Percentiles rank a stretch among this genome's conserved stretches.
Conservation (phyloP, 64 coral and sea anemone species). For the Dendrophyllia cribrosa region DNA sequence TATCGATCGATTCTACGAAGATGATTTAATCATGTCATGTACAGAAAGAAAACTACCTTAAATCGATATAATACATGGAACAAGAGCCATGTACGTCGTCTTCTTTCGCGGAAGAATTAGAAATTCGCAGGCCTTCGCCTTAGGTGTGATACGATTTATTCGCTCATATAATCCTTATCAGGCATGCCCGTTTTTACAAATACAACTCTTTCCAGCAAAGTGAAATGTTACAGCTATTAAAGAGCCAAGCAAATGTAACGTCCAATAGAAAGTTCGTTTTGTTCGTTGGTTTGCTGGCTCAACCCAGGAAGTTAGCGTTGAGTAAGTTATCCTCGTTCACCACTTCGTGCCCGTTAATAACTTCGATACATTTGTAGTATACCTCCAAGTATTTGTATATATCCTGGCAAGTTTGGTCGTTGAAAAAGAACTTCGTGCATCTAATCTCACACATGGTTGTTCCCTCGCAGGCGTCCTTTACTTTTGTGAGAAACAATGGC, state of each 20-base stretch:
- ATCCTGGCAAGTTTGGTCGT: constrained; percentile 83
- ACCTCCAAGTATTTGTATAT: constrained; percentile 99
- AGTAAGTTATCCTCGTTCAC: constrained; percentile 99
- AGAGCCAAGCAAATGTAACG: constrained; percentile 53
- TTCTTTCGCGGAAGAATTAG: constrained; percentile 84
- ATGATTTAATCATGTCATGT: constrained; percentile 78
- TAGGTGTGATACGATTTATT: constrained; percentile 77
- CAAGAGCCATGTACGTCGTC: constrained; percentile 73
- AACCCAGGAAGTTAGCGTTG: constrained; percentile 99
- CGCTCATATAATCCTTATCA: constrained; percentile 68
- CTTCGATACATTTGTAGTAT: constrained; percentile 99
- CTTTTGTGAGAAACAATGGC: constrained; percentile 94
- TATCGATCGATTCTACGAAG: constrained; percentile 77
- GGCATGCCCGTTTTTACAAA: constrained; percentile 70
- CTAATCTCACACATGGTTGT: constrained; percentile 99
- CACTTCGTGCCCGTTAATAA: constrained; percentile 99
- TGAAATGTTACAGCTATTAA: constrained; percentile 72
- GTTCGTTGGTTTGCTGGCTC: constrained; percentile 42
- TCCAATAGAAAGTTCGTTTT: constrained; percentile 45
- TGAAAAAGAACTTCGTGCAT: constrained; percentile 98
- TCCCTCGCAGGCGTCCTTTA: constrained; percentile 99
- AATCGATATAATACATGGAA: constrained; percentile 85
- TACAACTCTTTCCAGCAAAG: constrained; percentile 80
- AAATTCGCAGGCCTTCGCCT: constrained; percentile 57
- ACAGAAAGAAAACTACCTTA: constrained; percentile 61